These are phyloP conservation scores for Xenopus laevis DNA, from an alignment of 2,113 vertebrate genomes.

Conservation along the genomic window DNA sequence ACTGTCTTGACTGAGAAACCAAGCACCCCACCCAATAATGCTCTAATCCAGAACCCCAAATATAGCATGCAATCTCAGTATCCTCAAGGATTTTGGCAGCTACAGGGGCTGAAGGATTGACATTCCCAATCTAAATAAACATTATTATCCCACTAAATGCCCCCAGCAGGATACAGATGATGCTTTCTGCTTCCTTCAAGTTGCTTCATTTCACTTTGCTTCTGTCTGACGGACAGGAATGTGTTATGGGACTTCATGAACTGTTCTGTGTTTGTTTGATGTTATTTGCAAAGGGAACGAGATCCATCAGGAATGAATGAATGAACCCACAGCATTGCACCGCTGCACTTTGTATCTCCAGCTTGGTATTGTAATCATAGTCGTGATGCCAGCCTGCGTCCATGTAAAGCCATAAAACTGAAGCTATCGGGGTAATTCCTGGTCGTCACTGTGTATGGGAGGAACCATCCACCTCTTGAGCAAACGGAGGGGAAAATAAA, in stretches of 20 bases:
- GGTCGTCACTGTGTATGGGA: conserved; percentile 16
- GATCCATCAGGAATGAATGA: not conserved
- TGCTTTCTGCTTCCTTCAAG: too few species aligned
- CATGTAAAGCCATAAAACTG: conserved; percentile 56
- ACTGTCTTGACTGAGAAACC: too few species aligned
- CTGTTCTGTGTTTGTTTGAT: not conserved
- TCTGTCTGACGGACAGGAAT: not conserved
- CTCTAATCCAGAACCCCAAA: too few species aligned
- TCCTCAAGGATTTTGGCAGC: too few species aligned
- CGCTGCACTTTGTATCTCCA: conserved; percentile 29
- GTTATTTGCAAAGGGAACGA: not conserved
- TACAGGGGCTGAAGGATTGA: too few species aligned
- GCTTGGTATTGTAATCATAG: conserved; percentile 46
- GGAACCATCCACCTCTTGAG: not conserved
- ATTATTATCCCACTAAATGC: too few species aligned
- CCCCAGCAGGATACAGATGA: too few species aligned
- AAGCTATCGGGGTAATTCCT: conserved; percentile 57
- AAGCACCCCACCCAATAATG: too few species aligned
- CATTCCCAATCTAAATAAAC: too few species aligned
- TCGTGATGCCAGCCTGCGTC: conserved; percentile 51
- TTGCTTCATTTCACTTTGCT: too few species aligned
- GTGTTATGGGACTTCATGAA: not conserved
- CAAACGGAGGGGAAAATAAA: conserved; percentile 15
- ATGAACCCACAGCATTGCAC: not conserved
- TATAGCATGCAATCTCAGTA: too few species aligned